Conservation (phyloP, 2,797 vertebrate genomes). For the Hozukius guyotensis region DNA sequence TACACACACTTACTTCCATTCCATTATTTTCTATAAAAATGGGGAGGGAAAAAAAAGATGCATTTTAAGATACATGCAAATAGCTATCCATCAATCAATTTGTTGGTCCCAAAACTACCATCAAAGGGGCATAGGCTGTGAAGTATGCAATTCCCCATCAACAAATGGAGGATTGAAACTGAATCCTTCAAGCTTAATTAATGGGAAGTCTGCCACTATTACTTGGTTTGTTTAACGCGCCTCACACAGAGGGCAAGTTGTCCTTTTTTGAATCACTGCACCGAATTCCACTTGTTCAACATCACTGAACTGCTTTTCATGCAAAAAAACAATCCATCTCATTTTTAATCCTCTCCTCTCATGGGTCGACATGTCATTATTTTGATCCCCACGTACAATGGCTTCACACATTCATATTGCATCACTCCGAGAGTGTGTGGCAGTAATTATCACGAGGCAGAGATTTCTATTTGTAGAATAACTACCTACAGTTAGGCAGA, state of each 20-base stretch:
- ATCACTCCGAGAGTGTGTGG: conserved; percentile 60
- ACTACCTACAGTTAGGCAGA: conserved; percentile 69
- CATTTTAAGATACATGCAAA: conserved; percentile 86
- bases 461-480: conserved; percentile 77
- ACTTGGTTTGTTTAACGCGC: conserved; percentile 86
- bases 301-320: conserved; percentile 81
- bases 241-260: conserved; percentile 82
- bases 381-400: conserved; percentile 77
- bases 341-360: conserved; percentile 81
- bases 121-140: conserved; percentile 83
- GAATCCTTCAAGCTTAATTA: conserved; percentile 84
- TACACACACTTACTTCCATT: conserved; percentile 67
- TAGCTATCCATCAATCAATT: conserved; percentile 86
- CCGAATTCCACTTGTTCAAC: conserved; percentile 82
- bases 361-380: conserved; percentile 81
- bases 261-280: conserved; percentile 83
- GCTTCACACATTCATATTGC: conserved; percentile 68
- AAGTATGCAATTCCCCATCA: conserved; percentile 85
- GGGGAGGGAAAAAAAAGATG: conserved; percentile 51
- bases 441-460: conserved; percentile 76
- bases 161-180: conserved; percentile 81
- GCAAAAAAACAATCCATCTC: conserved; percentile 81
- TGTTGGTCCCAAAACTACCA: conserved; percentile 81
- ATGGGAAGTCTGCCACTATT: conserved; percentile 84
- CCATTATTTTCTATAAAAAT: conserved; percentile 73